These are phyloP conservation scores for Magallana gigas DNA, from an alignment of 1,140 invertebrate species.

Conservation along the genomic window DNA sequence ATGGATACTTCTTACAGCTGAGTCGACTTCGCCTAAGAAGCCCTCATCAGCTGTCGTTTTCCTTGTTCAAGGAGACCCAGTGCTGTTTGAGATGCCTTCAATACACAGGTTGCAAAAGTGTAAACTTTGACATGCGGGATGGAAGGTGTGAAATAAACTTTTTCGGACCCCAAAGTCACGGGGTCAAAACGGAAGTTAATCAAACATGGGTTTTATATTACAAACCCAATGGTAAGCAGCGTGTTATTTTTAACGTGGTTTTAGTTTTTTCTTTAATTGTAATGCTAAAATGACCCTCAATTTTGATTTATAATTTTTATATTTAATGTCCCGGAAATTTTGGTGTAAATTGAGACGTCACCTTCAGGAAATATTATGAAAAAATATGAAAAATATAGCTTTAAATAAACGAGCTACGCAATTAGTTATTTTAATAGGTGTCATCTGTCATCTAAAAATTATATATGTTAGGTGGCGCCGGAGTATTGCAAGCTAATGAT, in stretches of 20 bases:
- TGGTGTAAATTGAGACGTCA: too few species aligned
- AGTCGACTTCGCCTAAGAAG: background rate
- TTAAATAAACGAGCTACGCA: too few species aligned
- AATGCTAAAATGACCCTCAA: too few species aligned
- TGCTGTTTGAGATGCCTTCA: constrained; percentile 1
- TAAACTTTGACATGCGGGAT: background rate
- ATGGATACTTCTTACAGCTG: background rate
- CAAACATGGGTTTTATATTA: background rate
- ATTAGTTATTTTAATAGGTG: too few species aligned
- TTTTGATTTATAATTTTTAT: too few species aligned
- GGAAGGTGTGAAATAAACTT: background rate
- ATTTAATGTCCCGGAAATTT: too few species aligned
- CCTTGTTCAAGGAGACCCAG: background rate
- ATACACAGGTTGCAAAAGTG: background rate
- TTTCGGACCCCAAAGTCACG: background rate
- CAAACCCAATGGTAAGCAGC: constrained; percentile 7
- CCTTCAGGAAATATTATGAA: too few species aligned
- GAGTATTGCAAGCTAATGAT: too few species aligned
- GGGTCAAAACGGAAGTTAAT: background rate
- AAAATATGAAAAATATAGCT: too few species aligned
- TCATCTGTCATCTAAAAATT: too few species aligned
- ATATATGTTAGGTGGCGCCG: too few species aligned
- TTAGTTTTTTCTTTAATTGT: too few species aligned
- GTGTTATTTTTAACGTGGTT: background rate
- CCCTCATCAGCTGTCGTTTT: background rate